Conservation (phyloP, 1,140 invertebrate species). For the Anastrepha ludens region DNA sequence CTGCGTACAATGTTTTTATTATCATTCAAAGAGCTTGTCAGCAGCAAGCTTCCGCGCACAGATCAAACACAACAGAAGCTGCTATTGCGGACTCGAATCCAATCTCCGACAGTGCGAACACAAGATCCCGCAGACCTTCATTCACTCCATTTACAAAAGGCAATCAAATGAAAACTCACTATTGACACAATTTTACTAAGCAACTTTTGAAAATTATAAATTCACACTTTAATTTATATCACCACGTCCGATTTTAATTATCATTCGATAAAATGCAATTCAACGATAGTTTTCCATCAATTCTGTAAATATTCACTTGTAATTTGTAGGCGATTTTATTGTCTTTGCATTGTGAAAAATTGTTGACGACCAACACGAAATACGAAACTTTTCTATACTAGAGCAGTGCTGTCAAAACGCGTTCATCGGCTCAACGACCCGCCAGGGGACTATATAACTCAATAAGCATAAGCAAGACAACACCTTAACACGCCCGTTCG, state of each 20-base stretch:
- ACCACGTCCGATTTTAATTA: not conserved
- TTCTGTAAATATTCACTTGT: not conserved
- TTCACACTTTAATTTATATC: not conserved
- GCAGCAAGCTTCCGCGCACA: not conserved
- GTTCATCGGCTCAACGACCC: constrained; percentile 48
- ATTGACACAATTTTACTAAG: constrained; percentile 11
- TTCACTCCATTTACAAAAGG: constrained; percentile 9
- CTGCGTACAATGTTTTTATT: not conserved
- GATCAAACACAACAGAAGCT: not conserved
- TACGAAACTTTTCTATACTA: constrained; percentile 51
- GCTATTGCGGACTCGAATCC: not conserved
- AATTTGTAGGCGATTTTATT: not conserved
- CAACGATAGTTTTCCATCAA: not conserved
- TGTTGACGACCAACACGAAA: constrained; percentile 47
- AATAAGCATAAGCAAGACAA: constrained; percentile 22
- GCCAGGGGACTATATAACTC: not conserved
- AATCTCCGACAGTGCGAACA: not conserved
- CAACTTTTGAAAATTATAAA: not conserved
- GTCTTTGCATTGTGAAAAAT: constrained; percentile 43
- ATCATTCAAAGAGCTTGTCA: not conserved
- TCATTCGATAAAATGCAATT: not conserved
- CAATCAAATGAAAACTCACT: constrained; percentile 39
- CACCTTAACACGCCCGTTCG: constrained; percentile 8
- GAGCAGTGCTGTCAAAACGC: constrained; percentile 44
- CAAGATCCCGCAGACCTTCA: not conserved